phyloP scores from a whole-genome alignment of 1,140 invertebrate species.

The Diabrotica undecimpunctata region DNA sequence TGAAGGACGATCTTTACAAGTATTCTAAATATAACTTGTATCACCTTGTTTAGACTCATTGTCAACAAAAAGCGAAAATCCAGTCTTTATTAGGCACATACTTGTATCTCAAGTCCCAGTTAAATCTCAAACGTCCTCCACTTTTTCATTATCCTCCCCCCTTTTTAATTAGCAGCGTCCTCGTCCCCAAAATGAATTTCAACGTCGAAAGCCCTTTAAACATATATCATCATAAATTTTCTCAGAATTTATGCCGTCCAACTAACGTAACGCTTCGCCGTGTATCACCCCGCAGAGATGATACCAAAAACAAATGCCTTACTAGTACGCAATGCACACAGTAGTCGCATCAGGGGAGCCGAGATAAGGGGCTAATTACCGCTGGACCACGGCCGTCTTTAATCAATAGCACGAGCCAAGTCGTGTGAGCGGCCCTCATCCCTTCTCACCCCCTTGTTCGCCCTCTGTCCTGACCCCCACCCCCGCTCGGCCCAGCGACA shows the following conservation, averaged over 20 bases:
- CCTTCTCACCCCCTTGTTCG: constrained; percentile 16
- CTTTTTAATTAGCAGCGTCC: too few relatives aligned
- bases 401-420: constrained; percentile 45
- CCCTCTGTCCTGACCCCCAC: constrained; percentile 16
- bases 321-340: constrained; percentile 18
- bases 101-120: too few relatives aligned
- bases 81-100: too few relatives aligned
- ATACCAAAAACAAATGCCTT: constrained; percentile 13
- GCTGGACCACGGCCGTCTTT: constrained; percentile 47
- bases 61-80: too few relatives aligned
- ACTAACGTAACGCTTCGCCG: too few relatives aligned
- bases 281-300: background rate
- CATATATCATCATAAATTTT: background rate
- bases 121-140: too few relatives aligned
- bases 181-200: too few relatives aligned
- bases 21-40: too few relatives aligned
- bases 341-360: constrained; percentile 12
- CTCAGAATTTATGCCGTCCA: background rate
- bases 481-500: constrained; percentile 25
- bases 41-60: too few relatives aligned
- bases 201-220: background rate
- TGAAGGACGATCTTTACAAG: too few relatives aligned
- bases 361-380: constrained; percentile 46
- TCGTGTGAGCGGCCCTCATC: constrained; percentile 34
- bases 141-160: too few relatives aligned